Evolutionary conservation across 2,113 vertebrate species (phyloP).

Genomic region (Sialia sialis): DNA sequence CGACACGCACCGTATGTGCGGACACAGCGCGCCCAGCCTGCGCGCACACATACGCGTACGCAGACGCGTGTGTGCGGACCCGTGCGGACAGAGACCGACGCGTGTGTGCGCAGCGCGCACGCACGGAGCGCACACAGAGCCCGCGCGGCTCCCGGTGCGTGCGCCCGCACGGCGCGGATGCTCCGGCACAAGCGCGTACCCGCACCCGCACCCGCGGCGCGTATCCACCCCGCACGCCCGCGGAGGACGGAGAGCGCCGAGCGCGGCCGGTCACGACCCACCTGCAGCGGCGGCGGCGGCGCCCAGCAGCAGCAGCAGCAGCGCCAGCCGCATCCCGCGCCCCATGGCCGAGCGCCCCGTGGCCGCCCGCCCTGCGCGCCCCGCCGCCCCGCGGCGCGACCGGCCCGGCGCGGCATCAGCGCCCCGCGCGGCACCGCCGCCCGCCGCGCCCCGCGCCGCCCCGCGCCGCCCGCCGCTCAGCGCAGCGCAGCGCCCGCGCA

Average conservation of each 20-base stretch:
- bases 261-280: constrained; percentile 55
- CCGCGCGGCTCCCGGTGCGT: not conserved
- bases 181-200: not conserved
- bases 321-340: not conserved
- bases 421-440: not conserved
- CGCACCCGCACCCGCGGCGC: not conserved
- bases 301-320: constrained; percentile 1
- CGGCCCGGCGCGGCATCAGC: too few relatives aligned
- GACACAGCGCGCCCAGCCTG: not conserved
- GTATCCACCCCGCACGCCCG: not conserved
- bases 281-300: constrained; percentile 69
- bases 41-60: accelerated
- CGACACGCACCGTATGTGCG: not conserved
- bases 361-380: too few relatives aligned
- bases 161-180: not conserved
- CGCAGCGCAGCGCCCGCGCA: too few relatives aligned
- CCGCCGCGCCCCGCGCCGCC: not conserved
- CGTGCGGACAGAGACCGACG: not conserved
- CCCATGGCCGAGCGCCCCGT: not conserved
- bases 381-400: too few relatives aligned
- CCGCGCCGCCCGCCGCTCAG: not conserved
- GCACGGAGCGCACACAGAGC: not conserved
- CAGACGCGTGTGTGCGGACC: not conserved
- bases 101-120: accelerated
- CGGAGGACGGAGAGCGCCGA: not conserved